These are phyloP conservation scores for Andrena marginata DNA, from an alignment of 2,888 invertebrate genomes.

Conservation along the genomic window DNA sequence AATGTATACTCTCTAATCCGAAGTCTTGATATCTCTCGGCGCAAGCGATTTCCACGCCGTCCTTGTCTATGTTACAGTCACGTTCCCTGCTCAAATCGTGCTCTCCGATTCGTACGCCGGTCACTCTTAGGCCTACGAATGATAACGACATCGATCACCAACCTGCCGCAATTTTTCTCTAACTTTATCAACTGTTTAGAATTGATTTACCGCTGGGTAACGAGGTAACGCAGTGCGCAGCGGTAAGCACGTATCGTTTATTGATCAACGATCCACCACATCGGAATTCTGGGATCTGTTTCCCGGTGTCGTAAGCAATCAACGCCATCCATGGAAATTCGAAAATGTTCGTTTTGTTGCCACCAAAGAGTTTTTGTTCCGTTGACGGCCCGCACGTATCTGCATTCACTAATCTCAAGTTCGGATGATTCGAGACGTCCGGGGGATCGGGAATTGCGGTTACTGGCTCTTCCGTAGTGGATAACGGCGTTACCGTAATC, in stretches of 20 bases:
- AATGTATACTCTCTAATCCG: conserved; percentile 85
- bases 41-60: conserved; percentile 84
- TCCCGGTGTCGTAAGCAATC: conserved; percentile 86
- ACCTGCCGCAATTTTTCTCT: neutral
- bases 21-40: conserved; percentile 86
- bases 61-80: conserved; percentile 86
- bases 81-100: conserved; percentile 85
- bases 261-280: conserved; percentile 86
- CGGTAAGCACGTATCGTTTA: conserved; percentile 87
- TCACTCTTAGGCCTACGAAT: conserved; percentile 72
- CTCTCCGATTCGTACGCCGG: conserved; percentile 88
- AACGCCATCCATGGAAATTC: conserved; percentile 93
- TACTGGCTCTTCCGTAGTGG: neutral
- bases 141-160: neutral
- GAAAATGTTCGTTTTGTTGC: conserved; percentile 87
- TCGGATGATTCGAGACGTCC: conserved; percentile 83
- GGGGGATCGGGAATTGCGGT: conserved; percentile 70
- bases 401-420: conserved; percentile 82
- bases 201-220: conserved; percentile 74
- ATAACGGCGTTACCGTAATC: neutral
- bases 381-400: conserved; percentile 87
- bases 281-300: conserved; percentile 71
- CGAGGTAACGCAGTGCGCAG: conserved; percentile 87
- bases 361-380: conserved; percentile 87
- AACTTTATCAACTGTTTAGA: neutral